phyloP scores from a whole-genome alignment of 2,888 invertebrate genomes.

The Leptodirus hochenwartii region DNA sequence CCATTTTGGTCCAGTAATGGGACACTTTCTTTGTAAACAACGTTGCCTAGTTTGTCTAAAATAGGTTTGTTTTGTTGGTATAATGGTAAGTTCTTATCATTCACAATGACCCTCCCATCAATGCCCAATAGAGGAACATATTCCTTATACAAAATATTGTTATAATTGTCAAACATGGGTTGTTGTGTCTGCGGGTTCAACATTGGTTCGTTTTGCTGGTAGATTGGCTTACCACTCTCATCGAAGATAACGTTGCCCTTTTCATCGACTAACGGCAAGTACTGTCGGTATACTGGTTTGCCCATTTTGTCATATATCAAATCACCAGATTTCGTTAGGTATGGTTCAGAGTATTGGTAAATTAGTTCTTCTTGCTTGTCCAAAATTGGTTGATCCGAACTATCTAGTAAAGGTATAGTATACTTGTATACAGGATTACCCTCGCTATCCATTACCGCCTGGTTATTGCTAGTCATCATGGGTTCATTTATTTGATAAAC shows the following conservation, averaged over 20 bases:
- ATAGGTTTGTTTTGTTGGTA: no score
- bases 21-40: conserved; percentile 1
- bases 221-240: conserved; percentile 5
- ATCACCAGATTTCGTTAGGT: conserved; percentile 1
- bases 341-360: no score
- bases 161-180: conserved; percentile 1
- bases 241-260: conserved; percentile 6
- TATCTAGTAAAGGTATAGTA: no score
- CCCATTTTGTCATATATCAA: not conserved
- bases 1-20: conserved; percentile 4
- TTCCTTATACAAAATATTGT: conserved; percentile 1
- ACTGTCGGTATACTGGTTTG: not conserved
- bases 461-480: no score
- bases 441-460: no score
- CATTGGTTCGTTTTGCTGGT: conserved; percentile 4
- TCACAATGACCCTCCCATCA: no score
- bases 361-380: no score
- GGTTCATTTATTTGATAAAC: no score
- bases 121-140: conserved; percentile 4
- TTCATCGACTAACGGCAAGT: conserved; percentile 4
- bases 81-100: no score
- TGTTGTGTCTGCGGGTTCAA: conserved; percentile 3
- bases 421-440: no score
- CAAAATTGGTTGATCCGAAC: no score
- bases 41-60: not conserved